phyloP scores from a whole-genome alignment of 2,113 vertebrate genomes.

The human (Homo sapiens) region DNA sequence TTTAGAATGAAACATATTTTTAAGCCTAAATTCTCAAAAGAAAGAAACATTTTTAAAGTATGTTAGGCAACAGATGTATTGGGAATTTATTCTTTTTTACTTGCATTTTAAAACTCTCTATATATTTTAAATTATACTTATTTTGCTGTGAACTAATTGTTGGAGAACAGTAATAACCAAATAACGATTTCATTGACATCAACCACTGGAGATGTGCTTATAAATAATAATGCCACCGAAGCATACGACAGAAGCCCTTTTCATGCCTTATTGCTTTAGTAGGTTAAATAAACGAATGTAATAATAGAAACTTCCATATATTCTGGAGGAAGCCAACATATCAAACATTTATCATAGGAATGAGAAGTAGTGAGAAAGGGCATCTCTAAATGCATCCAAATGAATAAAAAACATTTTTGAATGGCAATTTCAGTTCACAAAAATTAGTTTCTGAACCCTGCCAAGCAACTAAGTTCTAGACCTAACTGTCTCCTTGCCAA shows the following conservation, averaged over 20 bases:
- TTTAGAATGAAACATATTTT: background rate
- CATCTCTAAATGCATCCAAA: background rate
- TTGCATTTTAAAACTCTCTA: background rate
- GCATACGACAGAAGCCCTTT: background rate
- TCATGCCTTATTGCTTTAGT: background rate
- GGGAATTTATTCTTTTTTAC: background rate
- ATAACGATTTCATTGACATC: background rate
- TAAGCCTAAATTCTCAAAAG: background rate
- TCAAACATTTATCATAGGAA: background rate
- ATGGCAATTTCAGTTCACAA: background rate
- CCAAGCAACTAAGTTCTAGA: background rate
- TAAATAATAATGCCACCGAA: background rate
- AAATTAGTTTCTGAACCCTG: background rate
- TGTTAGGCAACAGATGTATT: background rate
- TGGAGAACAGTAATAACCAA: background rate
- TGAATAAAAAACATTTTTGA: background rate
- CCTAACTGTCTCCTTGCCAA: background rate
- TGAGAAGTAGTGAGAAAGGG: background rate
- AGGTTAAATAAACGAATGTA: background rate
- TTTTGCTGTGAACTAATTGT: background rate
- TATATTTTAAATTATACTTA: background rate
- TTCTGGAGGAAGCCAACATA: background rate
- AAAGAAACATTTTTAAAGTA: background rate
- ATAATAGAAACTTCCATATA: background rate
- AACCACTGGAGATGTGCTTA: background rate